Evolutionary conservation across 1,140 invertebrate genomes (phyloP).

Genomic region (Bicyclus anynana): DNA sequence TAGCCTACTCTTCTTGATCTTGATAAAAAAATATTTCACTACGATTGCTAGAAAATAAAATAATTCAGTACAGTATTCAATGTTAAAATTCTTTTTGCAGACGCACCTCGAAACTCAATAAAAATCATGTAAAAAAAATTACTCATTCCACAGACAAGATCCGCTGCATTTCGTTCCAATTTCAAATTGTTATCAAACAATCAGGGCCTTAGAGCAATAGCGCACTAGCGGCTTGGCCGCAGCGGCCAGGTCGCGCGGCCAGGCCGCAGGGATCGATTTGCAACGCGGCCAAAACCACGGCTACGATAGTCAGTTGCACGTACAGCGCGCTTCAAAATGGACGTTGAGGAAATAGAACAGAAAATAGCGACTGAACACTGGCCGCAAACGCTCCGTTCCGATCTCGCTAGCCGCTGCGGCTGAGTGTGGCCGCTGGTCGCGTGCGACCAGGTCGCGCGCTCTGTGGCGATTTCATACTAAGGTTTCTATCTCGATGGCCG

Average conservation of each 20-base stretch:
- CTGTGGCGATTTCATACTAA: constrained; percentile 12
- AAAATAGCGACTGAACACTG: constrained; percentile 2
- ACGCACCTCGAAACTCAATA: too few species aligned
- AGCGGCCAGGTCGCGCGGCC: constrained; percentile 8
- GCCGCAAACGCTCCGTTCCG: constrained; percentile 20
- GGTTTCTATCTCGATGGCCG: constrained; percentile 8
- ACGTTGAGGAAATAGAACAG: background rate
- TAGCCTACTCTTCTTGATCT: too few species aligned
- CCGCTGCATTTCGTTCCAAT: too few species aligned
- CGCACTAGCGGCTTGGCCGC: constrained; percentile 19
- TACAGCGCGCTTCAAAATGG: background rate
- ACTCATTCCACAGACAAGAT: too few species aligned
- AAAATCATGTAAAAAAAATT: too few species aligned
- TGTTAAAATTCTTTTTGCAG: too few species aligned
- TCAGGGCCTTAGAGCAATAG: constrained; percentile 15
- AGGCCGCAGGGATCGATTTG: too few species aligned
- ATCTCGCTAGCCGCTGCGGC: constrained; percentile 10
- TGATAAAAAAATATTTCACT: too few species aligned
- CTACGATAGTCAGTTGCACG: constrained; percentile 3
- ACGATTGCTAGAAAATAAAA: too few species aligned
- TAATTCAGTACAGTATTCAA: too few species aligned
- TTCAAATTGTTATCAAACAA: too few species aligned
- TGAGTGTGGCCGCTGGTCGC: constrained; percentile 16
- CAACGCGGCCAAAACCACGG: constrained; percentile 6
- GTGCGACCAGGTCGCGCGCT: constrained; percentile 8